Conservation (phyloP, 1,140 invertebrate genomes). For the Antheraea pernyi region DNA sequence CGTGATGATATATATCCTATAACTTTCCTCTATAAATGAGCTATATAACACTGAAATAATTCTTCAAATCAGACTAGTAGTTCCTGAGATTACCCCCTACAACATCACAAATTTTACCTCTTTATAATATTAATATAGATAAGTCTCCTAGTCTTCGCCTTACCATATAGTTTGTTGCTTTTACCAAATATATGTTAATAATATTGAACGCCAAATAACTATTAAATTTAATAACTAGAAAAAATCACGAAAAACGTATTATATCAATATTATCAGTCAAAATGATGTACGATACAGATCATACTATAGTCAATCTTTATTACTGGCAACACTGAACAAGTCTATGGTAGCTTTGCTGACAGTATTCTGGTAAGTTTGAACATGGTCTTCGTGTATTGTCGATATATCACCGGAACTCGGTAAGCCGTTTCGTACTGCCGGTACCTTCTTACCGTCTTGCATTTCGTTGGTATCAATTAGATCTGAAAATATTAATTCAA, state of each 20-base stretch:
- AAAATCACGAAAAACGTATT: neutral
- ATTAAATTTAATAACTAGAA: slow-evolving; percentile 5
- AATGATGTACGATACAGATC: neutral
- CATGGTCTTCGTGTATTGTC: slow-evolving; percentile 60
- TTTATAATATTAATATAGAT: too few species aligned
- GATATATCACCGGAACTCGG: slow-evolving; percentile 57
- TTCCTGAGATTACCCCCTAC: too few species aligned
- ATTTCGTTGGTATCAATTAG: slow-evolving; percentile 19
- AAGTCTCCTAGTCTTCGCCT: too few species aligned
- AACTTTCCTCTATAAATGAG: too few species aligned
- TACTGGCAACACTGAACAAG: slow-evolving; percentile 35
- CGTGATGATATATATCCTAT: too few species aligned
- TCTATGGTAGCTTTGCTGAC: slow-evolving; percentile 44
- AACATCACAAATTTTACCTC: too few species aligned
- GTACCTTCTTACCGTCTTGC: slow-evolving; percentile 46
- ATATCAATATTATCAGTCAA: neutral
- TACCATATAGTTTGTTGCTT: too few species aligned
- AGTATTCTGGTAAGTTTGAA: slow-evolving; percentile 42
- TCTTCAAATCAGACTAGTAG: too few species aligned
- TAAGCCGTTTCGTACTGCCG: slow-evolving; percentile 46
- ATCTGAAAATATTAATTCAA: slow-evolving; percentile 27
- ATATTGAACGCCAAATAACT: too few species aligned
- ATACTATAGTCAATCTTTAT: slow-evolving; percentile 26
- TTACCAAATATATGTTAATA: too few species aligned
- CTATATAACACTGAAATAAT: too few species aligned